Evolutionary conservation across 1,140 invertebrate genomes (phyloP), one percentile per base, ranked within the genome.

Genomic region (Pseudobourletiella spinata): DNA sequence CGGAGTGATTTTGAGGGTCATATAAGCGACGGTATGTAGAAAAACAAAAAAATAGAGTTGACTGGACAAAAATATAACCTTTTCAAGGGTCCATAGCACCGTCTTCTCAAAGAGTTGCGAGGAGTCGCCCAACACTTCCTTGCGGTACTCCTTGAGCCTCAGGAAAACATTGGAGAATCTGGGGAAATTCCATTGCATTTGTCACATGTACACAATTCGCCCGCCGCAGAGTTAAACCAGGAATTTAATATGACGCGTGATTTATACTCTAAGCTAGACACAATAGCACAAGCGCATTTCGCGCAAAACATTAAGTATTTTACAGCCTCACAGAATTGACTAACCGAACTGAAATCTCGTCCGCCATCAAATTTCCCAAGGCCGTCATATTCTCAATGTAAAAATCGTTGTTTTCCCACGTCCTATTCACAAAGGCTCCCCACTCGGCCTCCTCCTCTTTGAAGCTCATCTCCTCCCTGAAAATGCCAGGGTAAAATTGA

Each of bases 381-480:
- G 80, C 80, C 0, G 85, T 81, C 1, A 89, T 80, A 72, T 89
- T 84, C 73, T 85, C 84, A 1, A 89, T 81, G 61, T 89, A 89
- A 72, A 91, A 91, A 56, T 90, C 87, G 68, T 91, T 90, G 1
- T 81, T 79, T 50, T 85, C 79, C 65, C 89, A 89, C 0, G 87
- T 88, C 28, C 84, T 76, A 70, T 89, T 87, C 1, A 90, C 72
- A 68, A 86, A 88, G 1, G 72, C 57, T 59, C 83, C 81, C 8
- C 90, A 78, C 20, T 85, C 81, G 22, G 84, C 79, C 1, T 88
- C 75, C 75, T 91, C 88, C 24, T 83, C 79, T 71, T 86, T 83
- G 11, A 91, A 79, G 2, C 83, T 78, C 64, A 81, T 82, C 16
- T 89, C 71, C 61, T 86, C 80, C 43, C 84, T 86, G 48, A 25